These are phyloP conservation scores for Drosophila subsilvestris DNA, from an alignment of 2,888 invertebrate species.

Conservation along the genomic window DNA sequence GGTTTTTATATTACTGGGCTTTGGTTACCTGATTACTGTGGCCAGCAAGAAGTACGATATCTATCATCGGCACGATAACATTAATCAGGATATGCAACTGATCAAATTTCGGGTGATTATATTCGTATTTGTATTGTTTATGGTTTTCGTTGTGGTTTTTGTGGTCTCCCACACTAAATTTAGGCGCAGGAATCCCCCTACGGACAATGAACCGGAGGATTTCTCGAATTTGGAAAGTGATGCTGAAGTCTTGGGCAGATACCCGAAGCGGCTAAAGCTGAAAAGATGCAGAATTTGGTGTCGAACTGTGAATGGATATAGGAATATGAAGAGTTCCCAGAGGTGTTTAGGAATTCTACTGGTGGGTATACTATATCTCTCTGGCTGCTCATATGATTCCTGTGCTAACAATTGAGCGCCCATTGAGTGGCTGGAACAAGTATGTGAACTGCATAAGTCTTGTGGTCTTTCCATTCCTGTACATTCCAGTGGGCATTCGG, in stretches of 20 bases:
- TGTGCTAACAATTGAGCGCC: conserved; percentile 28
- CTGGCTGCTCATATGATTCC: conserved; percentile 50
- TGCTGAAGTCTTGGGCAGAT: conserved; percentile 12
- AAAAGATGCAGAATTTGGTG: conserved; percentile 37
- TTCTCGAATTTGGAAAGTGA: conserved; percentile 35
- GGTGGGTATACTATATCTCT: conserved; percentile 15
- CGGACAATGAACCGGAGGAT: fast-evolving
- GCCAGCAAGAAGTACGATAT: conserved; percentile 13
- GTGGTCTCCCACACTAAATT: conserved; percentile 37
- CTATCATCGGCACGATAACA: background rate
- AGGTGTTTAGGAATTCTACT: background rate
- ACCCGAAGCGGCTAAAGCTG: background rate
- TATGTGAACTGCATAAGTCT: conserved; percentile 25
- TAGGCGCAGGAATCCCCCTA: background rate
- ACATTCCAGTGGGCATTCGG: background rate
- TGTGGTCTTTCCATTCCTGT: conserved; percentile 31
- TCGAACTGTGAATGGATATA: conserved; percentile 46
- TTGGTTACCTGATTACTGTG: conserved; percentile 15
- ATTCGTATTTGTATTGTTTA: background rate
- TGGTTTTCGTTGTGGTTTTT: conserved; percentile 7
- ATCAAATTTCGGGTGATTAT: conserved; percentile 14
- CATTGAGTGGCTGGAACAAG: conserved; percentile 55
- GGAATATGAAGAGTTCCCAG: conserved; percentile 23
- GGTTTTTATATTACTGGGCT: conserved; percentile 34
- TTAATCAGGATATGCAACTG: background rate